Percentiles rank a stretch among this genome's conserved stretches.
These are phyloP conservation scores for Eubasilissa regina DNA, from an alignment of 1,140 invertebrate species.

Conservation along the genomic window DNA sequence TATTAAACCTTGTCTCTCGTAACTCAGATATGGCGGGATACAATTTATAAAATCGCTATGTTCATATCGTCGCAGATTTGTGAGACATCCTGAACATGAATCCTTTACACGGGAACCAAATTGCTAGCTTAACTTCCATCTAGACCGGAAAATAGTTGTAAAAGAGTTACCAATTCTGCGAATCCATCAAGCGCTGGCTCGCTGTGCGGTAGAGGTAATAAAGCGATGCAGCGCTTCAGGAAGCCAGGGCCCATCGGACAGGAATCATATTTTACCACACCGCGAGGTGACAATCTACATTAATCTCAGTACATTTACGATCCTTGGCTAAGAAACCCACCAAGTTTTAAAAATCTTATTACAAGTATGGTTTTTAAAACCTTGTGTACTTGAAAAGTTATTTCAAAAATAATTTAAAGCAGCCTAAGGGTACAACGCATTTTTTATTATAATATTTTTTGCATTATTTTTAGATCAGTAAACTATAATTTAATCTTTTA, in stretches of 20 bases:
- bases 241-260: slow-evolving; percentile 23
- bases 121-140: slow-evolving; percentile 5
- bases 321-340: background rate
- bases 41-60: slow-evolving; percentile 4
- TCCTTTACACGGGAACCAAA: slow-evolving; percentile 5
- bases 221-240: slow-evolving; percentile 26
- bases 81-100: background rate
- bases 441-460: no score
- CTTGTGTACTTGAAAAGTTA: no score
- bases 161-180: slow-evolving; percentile 14
- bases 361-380: no score
- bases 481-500: no score
- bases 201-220: slow-evolving; percentile 41
- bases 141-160: slow-evolving; percentile 4
- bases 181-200: slow-evolving; percentile 32
- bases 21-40: no score
- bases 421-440: no score
- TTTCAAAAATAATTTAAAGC: no score
- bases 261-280: slow-evolving; percentile 33
- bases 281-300: slow-evolving; percentile 45
- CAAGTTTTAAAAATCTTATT: no score
- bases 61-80: background rate
- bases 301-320: slow-evolving; percentile 38
- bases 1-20: no score
- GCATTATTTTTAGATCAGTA: no score